Percentiles rank a stretch among this genome's conserved stretches.
These are phyloP conservation scores for Deilephila porcellus DNA, from an alignment of 2,888 invertebrate genomes.

Conservation along the genomic window DNA sequence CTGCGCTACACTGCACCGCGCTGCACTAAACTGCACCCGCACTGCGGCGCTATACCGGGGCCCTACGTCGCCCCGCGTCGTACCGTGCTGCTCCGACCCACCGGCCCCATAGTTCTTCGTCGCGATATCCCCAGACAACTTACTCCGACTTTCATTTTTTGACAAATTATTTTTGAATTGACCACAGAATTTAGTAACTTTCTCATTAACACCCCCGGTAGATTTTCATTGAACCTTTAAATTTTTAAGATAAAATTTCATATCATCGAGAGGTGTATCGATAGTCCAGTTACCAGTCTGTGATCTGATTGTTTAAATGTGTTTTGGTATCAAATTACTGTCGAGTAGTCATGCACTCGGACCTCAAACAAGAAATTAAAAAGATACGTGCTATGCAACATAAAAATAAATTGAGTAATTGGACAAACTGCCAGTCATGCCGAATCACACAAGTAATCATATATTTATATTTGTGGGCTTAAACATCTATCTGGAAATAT, in stretches of 20 bases:
- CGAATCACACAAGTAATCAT: constrained; percentile 33
- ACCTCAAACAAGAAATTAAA: constrained; percentile 77
- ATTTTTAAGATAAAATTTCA: too few species aligned
- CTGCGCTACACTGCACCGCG: constrained; percentile 59
- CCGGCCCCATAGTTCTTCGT: constrained; percentile 59
- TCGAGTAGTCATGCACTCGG: constrained; percentile 60
- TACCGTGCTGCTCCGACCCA: constrained; percentile 38
- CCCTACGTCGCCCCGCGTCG: constrained; percentile 53
- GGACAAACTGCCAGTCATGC: constrained; percentile 46
- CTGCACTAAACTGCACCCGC: too few species aligned
- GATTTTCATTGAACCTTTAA: too few species aligned
- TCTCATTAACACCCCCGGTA: too few species aligned
- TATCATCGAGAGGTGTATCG: too few species aligned
- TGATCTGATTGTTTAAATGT: constrained; percentile 2
- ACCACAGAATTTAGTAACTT: constrained; percentile 16
- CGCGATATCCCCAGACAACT: constrained; percentile 62
- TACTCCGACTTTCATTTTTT: constrained; percentile 38
- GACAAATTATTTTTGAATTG: not conserved
- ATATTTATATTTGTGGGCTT: not conserved
- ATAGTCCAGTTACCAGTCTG: constrained; percentile 13
- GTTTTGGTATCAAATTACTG: constrained; percentile 26
- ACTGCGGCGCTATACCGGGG: constrained; percentile 18
- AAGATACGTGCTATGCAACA: constrained; percentile 55
- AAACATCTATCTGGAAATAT: not conserved
- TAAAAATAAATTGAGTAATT: constrained; percentile 44